A percentile compares a stretch with the other conserved stretches of the same genome.
Evolutionary conservation across 2,888 invertebrate species (phyloP).

Genomic region (Hoplodrina blanda): DNA sequence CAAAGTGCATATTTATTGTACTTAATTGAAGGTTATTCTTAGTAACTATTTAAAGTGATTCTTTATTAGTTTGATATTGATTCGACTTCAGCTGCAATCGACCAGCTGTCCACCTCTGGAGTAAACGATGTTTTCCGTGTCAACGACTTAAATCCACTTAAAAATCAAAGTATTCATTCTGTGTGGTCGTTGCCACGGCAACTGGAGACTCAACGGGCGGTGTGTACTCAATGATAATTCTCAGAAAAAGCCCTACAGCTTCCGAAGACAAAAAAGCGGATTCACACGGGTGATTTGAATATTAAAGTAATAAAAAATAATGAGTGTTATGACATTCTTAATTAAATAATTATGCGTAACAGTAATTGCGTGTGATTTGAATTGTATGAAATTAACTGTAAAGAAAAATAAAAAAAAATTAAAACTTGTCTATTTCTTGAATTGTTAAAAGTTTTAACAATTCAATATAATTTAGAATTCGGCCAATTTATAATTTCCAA

Average conservation of each 20-base stretch:
- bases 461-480: too few species aligned
- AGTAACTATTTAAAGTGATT: too few species aligned
- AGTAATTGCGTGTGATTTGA: neutral
- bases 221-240: neutral
- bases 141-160: too few species aligned
- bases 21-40: too few species aligned
- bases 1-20: too few species aligned
- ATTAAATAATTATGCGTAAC: conserved; percentile 20
- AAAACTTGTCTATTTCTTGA: neutral
- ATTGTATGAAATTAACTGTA: conserved; percentile 1
- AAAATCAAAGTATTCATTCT: neutral
- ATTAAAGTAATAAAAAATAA: conserved; percentile 22
- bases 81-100: too few species aligned
- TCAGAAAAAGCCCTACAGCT: neutral
- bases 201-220: neutral
- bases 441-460: neutral
- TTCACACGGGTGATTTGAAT: conserved; percentile 24
- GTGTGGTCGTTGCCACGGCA: conserved; percentile 1
- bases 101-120: too few species aligned
- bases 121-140: too few species aligned
- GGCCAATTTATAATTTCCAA: too few species aligned
- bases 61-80: too few species aligned
- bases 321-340: conserved; percentile 4
- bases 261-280: neutral
- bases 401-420: neutral